Conservation (phyloP, 2,113 vertebrate genomes). For the Todiramphus chloris region DNA sequence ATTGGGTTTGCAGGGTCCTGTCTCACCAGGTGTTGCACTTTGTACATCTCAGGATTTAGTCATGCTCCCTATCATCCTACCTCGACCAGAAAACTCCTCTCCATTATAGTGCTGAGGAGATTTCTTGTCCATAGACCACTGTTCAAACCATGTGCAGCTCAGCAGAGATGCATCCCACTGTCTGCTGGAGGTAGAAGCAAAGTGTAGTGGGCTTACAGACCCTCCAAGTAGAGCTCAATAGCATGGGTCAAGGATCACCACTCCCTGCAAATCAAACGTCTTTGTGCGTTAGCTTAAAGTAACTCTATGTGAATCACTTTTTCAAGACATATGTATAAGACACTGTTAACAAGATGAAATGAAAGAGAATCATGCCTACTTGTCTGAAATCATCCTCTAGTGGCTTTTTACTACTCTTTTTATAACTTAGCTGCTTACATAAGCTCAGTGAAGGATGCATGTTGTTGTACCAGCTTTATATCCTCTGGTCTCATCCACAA, state of each 20-base stretch:
- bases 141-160: not conserved
- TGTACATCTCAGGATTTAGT: not conserved
- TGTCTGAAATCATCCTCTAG: not conserved
- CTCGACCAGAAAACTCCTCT: not conserved
- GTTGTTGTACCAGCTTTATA: not conserved
- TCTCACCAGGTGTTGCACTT: not conserved
- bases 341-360: not conserved
- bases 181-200: not conserved
- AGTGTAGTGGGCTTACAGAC: not conserved
- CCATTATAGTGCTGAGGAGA: not conserved
- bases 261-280: not conserved
- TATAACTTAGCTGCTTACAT: not conserved
- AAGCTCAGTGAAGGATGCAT: not conserved
- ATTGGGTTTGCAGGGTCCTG: not conserved
- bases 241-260: not conserved
- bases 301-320: fast-evolving
- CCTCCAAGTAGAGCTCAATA: not conserved
- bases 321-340: not conserved
- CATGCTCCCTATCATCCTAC: not conserved
- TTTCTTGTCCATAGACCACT: not conserved
- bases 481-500: not conserved
- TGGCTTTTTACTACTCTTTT: not conserved
- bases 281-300: not conserved
- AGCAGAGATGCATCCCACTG: not conserved
- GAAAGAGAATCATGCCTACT: not conserved